Conservation (phyloP, 2,797 vertebrate genomes). For the Aldrovandia affinis region DNA sequence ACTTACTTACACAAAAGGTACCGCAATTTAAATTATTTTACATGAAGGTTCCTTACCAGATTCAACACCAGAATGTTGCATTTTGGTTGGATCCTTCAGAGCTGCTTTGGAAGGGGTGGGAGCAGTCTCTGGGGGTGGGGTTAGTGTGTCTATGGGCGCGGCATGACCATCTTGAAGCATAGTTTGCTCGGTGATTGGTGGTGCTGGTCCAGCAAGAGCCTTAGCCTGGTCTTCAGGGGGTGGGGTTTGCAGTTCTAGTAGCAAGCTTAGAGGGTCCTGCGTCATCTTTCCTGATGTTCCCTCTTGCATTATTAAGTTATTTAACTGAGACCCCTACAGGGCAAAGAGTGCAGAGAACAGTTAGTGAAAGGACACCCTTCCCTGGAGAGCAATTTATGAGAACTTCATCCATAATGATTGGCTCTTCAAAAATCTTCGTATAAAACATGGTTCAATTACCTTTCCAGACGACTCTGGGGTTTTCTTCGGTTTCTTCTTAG, state of each 20-base stretch:
- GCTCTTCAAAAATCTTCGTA: neutral
- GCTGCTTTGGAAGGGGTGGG: slow-evolving; percentile 48
- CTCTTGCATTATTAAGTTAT: neutral
- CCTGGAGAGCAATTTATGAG: neutral
- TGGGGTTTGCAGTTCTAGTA: slow-evolving; percentile 74
- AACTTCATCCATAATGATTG: neutral
- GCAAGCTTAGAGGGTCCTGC: slow-evolving; percentile 45
- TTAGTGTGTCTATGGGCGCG: slow-evolving; percentile 72
- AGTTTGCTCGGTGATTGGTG: slow-evolving; percentile 53
- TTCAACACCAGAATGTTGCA: slow-evolving; percentile 30
- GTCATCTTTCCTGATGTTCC: slow-evolving; percentile 35
- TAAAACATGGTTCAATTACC: slow-evolving; percentile 56
- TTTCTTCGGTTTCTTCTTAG: slow-evolving; percentile 90
- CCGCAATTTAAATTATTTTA: neutral
- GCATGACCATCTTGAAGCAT: slow-evolving; percentile 59
- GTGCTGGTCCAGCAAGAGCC: slow-evolving; percentile 50
- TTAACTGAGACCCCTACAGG: slow-evolving; percentile 17
- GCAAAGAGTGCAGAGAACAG: neutral
- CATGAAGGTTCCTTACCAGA: slow-evolving; percentile 52
- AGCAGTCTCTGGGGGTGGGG: slow-evolving; percentile 73
- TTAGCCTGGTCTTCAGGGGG: slow-evolving; percentile 67
- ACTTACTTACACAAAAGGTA: neutral
- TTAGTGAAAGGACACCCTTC: neutral
- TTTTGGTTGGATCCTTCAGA: slow-evolving; percentile 48
- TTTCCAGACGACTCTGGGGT: slow-evolving; percentile 72